phyloP scores from a whole-genome alignment of 2,797 vertebrate genomes.

The Myotis pilosus region DNA sequence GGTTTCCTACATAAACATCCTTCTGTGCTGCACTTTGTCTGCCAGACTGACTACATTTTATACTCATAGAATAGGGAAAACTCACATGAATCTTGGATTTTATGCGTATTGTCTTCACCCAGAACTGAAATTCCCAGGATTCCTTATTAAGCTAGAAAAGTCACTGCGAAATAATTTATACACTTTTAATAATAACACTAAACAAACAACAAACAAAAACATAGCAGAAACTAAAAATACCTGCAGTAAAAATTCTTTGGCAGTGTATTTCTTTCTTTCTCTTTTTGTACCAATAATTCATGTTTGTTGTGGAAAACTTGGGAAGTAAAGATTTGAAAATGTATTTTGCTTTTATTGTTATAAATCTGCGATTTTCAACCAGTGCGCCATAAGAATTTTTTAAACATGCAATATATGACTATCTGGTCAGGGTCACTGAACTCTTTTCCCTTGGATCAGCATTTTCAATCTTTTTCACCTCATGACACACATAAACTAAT shows the following conservation, averaged over 20 bases:
- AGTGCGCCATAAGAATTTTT: neutral
- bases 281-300: neutral
- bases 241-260: neutral
- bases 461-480: neutral
- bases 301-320: neutral
- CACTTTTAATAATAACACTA: neutral
- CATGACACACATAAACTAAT: neutral
- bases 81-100: neutral
- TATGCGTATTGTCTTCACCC: neutral
- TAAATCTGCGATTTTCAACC: neutral
- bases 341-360: neutral
- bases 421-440: neutral
- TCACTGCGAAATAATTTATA: neutral
- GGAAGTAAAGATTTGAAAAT: conserved; percentile 4
- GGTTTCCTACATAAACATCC: neutral
- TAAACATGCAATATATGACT: neutral
- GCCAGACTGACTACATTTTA: neutral
- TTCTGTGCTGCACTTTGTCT: neutral
- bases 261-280: neutral
- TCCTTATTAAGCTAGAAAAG: conserved; percentile 39
- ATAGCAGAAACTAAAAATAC: neutral
- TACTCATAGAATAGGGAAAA: neutral
- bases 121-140: conserved; percentile 40
- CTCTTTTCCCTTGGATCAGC: neutral
- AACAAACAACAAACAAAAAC: neutral